Evolutionary conservation across 2,888 invertebrate genomes (phyloP).

Genomic region (Lingula anatina): DNA sequence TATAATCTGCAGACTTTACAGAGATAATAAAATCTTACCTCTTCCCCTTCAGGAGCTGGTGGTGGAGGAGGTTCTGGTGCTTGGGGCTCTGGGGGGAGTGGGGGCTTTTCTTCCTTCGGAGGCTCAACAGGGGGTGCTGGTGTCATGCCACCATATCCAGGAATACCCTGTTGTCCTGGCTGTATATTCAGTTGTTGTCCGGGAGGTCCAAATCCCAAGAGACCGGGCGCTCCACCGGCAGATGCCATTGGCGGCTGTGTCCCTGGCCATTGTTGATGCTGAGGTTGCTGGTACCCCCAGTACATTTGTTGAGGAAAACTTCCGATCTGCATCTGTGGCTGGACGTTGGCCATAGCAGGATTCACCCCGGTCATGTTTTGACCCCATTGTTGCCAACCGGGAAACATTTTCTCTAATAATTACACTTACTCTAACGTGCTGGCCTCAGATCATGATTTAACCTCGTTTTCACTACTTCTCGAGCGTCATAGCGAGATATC

Average conservation of each 20-base stretch:
- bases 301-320: constrained; percentile 2
- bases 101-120: not conserved
- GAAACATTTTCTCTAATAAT: no score
- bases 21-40: not conserved
- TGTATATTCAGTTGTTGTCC: not conserved
- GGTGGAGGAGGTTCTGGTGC: no score
- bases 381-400: not conserved
- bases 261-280: not conserved
- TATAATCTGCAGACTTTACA: no score
- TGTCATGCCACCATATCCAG: no score
- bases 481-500: no score
- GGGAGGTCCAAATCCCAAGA: not conserved
- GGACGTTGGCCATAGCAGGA: no score
- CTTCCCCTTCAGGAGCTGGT: no score
- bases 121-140: constrained; percentile 1
- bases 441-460: no score
- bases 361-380: no score
- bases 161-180: not conserved
- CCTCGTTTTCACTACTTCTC: no score
- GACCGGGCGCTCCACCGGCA: not conserved
- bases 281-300: constrained; percentile 1
- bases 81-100: not conserved
- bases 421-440: no score
- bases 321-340: no score
- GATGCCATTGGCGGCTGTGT: not conserved